These are phyloP conservation scores for Acrobasis consociella DNA, from an alignment of 2,888 invertebrate genomes.

Conservation along the genomic window DNA sequence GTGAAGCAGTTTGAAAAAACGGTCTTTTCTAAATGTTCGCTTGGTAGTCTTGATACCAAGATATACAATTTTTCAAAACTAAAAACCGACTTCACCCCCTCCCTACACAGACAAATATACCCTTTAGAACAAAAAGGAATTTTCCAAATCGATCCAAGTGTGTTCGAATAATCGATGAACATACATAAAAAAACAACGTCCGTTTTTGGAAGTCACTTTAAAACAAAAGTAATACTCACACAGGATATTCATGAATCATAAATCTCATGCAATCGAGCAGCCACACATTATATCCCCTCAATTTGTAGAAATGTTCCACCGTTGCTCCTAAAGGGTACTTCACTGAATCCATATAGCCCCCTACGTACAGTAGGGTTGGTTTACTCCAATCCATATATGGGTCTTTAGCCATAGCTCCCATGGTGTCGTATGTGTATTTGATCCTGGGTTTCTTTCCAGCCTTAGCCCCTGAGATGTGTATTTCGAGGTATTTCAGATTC, in stretches of 20 bases:
- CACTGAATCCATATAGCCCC: constrained; percentile 24
- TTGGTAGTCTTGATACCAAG: too few species aligned
- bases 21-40: too few species aligned
- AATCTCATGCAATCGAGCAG: constrained; percentile 24
- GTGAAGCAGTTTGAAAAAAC: too few species aligned
- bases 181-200: too few species aligned
- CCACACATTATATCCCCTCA: constrained; percentile 29
- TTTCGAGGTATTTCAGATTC: constrained; percentile 17
- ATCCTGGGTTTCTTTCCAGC: background rate
- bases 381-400: constrained; percentile 28
- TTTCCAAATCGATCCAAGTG: too few species aligned
- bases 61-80: too few species aligned
- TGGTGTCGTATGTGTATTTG: constrained; percentile 26
- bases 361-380: constrained; percentile 26
- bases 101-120: too few species aligned
- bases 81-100: too few species aligned
- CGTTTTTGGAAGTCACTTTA: too few species aligned
- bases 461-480: constrained; percentile 20
- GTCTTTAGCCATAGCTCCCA: constrained; percentile 22
- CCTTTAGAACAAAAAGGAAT: too few species aligned
- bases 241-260: constrained; percentile 18
- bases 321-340: background rate
- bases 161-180: too few species aligned
- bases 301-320: constrained; percentile 24
- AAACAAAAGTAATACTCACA: constrained; percentile 19